These are phyloP conservation scores for Esox niger DNA, from an alignment of 2,113 vertebrate species.

Conservation along the genomic window DNA sequence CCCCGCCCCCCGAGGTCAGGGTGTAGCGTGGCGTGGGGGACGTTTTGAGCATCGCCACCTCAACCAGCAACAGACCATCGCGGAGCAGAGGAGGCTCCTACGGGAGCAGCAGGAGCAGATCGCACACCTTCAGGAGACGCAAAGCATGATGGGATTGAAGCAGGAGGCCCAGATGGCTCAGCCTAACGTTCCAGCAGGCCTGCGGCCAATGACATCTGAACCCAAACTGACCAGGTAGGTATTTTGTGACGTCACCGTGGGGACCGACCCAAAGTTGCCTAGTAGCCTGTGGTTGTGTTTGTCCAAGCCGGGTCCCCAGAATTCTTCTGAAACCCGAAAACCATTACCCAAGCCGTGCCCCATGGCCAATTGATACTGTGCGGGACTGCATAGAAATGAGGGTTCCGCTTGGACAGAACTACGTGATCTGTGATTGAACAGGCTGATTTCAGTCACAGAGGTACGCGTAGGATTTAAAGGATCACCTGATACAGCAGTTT, in stretches of 20 bases:
- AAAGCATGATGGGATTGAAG: constrained; percentile 63
- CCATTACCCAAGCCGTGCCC: no score
- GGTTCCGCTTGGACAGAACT: no score
- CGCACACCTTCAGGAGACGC: constrained; percentile 71
- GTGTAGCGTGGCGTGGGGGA: constrained; percentile 20
- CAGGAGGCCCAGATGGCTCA: constrained; percentile 57
- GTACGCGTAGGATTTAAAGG: no score
- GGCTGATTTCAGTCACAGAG: no score
- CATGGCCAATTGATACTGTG: no score
- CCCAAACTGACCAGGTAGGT: constrained; percentile 41
- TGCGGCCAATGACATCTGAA: constrained; percentile 23
- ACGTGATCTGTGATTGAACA: no score
- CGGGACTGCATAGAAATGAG: no score
- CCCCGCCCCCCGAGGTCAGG: background rate
- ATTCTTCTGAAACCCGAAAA: no score
- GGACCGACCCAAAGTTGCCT: background rate
- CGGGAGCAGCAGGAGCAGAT: constrained; percentile 84
- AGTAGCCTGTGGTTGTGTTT: background rate
- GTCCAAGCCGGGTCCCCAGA: background rate
- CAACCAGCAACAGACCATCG: constrained; percentile 81
- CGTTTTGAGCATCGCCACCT: constrained; percentile 69
- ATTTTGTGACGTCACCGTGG: background rate
- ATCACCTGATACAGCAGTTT: no score
- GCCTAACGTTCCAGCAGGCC: background rate
- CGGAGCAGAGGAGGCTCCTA: constrained; percentile 81